phyloP scores from a whole-genome alignment of 53 echinoderm and acorn worm genomes.

The Echinometra lucunter region DNA sequence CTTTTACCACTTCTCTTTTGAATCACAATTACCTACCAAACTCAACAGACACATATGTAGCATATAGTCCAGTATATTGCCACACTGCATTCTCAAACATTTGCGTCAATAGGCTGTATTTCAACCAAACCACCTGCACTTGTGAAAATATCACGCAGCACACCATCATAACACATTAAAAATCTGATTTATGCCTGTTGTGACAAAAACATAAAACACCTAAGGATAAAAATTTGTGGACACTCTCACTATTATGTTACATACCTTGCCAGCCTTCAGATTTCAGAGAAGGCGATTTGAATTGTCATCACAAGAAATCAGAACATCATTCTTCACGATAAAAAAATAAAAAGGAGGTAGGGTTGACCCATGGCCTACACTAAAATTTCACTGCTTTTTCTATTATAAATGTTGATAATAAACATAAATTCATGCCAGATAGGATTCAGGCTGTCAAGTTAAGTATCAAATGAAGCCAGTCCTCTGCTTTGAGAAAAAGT shows the following conservation, averaged over 20 bases:
- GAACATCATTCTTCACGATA: neutral
- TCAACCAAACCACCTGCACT: slow-evolving; percentile 20
- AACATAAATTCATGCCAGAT: neutral
- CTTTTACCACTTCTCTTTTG: neutral
- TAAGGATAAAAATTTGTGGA: slow-evolving; percentile 6
- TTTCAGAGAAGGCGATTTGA: neutral
- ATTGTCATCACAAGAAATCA: slow-evolving; percentile 7
- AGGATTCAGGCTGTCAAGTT: slow-evolving; percentile 35
- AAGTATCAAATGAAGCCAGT: slow-evolving; percentile 15
- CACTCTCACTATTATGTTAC: neutral
- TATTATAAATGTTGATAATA: slow-evolving; percentile 2
- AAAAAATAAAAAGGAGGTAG: neutral
- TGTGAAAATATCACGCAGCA: slow-evolving; percentile 19
- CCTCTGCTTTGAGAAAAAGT: slow-evolving; percentile 13
- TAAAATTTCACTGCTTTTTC: slow-evolving; percentile 27
- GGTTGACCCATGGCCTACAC: slow-evolving; percentile 32
- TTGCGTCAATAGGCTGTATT: neutral
- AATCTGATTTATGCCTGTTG: slow-evolving; percentile 40
- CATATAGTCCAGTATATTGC: neutral
- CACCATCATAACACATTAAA: slow-evolving; percentile 52
- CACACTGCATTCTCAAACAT: neutral
- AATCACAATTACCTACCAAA: neutral
- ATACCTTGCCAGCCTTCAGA: neutral
- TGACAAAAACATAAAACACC: slow-evolving; percentile 45
- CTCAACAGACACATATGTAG: neutral